A percentile compares a stretch with the other conserved stretches of the same genome.
These are phyloP conservation scores for Gambusia yucatana DNA, from an alignment of 2,797 vertebrate species.

Conservation along the genomic window DNA sequence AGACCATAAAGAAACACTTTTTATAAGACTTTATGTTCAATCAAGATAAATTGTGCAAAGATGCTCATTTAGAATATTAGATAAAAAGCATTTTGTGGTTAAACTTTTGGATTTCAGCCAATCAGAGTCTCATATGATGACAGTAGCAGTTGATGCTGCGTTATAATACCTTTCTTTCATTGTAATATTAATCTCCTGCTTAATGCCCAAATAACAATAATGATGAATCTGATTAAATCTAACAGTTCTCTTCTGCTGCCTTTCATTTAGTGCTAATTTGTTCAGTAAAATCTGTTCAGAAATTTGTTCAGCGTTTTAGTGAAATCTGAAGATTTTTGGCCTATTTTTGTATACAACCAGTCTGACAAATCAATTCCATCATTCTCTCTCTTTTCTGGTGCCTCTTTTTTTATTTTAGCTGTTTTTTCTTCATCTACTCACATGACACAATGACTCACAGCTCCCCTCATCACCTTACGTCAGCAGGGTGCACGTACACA, in stretches of 20 bases:
- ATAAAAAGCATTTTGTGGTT: background rate
- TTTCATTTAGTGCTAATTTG: background rate
- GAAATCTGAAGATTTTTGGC: constrained; percentile 9
- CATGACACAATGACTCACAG: constrained; percentile 62
- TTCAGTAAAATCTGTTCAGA: background rate
- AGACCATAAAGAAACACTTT: background rate
- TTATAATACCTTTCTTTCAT: background rate
- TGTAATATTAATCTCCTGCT: background rate
- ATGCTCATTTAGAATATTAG: background rate
- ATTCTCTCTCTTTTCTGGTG: constrained; percentile 10
- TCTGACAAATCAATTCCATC: constrained; percentile 8
- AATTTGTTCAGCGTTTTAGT: background rate
- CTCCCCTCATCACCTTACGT: constrained; percentile 58
- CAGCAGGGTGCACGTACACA: constrained; percentile 43
- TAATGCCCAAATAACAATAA: background rate
- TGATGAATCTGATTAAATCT: constrained; percentile 2
- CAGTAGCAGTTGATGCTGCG: background rate
- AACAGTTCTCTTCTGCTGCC: background rate
- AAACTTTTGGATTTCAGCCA: background rate
- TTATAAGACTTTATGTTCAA: background rate
- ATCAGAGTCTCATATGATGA: background rate
- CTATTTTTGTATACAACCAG: background rate
- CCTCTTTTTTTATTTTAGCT: constrained; percentile 28
- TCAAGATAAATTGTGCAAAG: background rate
- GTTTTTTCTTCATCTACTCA: constrained; percentile 28